These are phyloP conservation scores for Nannobrachium achirus DNA, from an alignment of 2,113 vertebrate species.

Conservation along the genomic window DNA sequence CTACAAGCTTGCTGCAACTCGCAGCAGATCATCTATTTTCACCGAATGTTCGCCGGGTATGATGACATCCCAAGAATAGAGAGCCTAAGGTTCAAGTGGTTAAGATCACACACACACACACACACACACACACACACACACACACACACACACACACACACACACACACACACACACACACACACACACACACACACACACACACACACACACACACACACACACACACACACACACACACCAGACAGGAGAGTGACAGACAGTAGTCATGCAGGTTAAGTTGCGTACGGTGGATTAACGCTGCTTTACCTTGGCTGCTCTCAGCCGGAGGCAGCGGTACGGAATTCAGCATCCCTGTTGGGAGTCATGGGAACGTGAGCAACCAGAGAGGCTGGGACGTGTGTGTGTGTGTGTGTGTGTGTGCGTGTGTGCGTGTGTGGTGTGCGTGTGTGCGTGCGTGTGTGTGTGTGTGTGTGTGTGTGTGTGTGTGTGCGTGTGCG, in stretches of 20 bases:
- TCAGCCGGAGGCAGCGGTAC: slow-evolving; percentile 70
- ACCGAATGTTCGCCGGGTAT: no score
- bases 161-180: not conserved
- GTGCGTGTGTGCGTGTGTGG: slow-evolving; percentile 6
- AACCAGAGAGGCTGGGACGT: slow-evolving; percentile 5
- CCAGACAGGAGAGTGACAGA: not conserved
- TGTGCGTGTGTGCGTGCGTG: no score
- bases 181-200: no score
- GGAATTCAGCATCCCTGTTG: slow-evolving; percentile 74
- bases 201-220: slow-evolving; percentile 14
- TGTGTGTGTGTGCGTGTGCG: slow-evolving; percentile 1
- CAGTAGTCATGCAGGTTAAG: slow-evolving; percentile 51
- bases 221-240: slow-evolving; percentile 1
- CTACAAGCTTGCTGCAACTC: no score
- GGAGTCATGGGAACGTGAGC: slow-evolving; percentile 55
- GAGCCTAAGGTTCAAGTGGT: no score
- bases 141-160: no score
- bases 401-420: slow-evolving; percentile 34
- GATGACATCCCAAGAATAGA: no score
- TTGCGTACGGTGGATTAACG: slow-evolving; percentile 46
- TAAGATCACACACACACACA: no score
- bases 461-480: slow-evolving; percentile 4
- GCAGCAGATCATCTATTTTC: no score
- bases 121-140: no score
- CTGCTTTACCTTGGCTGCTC: slow-evolving; percentile 74